These are phyloP conservation scores for Orius insidiosus DNA, from an alignment of 1,140 invertebrate genomes.

Conservation along the genomic window DNA sequence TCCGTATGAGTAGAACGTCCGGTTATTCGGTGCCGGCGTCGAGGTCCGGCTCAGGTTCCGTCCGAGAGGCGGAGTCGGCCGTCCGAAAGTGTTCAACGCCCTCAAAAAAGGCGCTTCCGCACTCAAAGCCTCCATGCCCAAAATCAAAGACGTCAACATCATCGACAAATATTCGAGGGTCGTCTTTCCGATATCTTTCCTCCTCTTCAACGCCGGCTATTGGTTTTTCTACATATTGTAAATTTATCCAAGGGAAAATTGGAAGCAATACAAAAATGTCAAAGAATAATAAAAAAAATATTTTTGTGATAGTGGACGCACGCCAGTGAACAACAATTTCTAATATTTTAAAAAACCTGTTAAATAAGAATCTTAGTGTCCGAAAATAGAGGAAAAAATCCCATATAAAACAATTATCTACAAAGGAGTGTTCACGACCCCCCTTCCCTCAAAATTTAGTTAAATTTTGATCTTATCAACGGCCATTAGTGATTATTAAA, in stretches of 20 bases:
- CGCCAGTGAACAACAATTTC: too few species aligned
- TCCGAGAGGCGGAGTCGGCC: constrained; percentile 25
- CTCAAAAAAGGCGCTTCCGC: constrained; percentile 58
- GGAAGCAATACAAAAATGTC: too few species aligned
- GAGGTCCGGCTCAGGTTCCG: constrained; percentile 15
- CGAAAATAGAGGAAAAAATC: too few species aligned
- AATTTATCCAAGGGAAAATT: neutral
- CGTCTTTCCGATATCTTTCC: constrained; percentile 84
- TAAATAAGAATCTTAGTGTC: too few species aligned
- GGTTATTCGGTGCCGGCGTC: constrained; percentile 23
- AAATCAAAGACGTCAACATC: constrained; percentile 90
- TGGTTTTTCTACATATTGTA: constrained; percentile 75
- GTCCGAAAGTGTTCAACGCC: constrained; percentile 57
- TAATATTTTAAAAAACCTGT: too few species aligned
- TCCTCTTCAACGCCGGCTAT: constrained; percentile 84
- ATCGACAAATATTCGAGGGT: constrained; percentile 93
- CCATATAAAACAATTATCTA: too few species aligned
- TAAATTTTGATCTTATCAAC: too few species aligned
- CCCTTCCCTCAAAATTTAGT: too few species aligned
- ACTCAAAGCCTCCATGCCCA: constrained; percentile 67
- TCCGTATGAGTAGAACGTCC: constrained; percentile 47
- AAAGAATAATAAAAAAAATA: too few species aligned
- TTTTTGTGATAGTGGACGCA: too few species aligned
- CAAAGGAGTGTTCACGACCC: too few species aligned
- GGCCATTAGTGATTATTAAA: too few species aligned